phyloP scores from a whole-genome alignment of 2,888 invertebrate species.

The Ligdia adustata region DNA sequence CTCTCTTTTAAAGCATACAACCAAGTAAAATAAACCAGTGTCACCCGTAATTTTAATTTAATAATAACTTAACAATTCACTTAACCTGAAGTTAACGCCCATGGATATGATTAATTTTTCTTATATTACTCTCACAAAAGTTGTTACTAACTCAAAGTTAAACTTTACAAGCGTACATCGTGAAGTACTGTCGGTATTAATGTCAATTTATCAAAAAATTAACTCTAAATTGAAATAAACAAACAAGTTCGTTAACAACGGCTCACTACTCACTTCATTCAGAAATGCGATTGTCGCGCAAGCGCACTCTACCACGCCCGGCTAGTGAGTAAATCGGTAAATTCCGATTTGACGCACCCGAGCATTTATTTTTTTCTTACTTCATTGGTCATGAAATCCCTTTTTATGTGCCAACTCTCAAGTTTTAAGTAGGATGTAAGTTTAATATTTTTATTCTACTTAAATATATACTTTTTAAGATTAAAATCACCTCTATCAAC shows the following conservation, averaged over 20 bases:
- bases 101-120: slow-evolving; percentile 63
- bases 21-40: slow-evolving; percentile 6
- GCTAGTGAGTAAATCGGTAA: slow-evolving; percentile 51
- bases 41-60: slow-evolving; percentile 65
- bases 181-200: slow-evolving; percentile 27
- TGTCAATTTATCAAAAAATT: slow-evolving; percentile 49
- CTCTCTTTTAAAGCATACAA: neutral
- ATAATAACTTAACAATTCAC: slow-evolving; percentile 67
- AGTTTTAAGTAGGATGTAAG: too few relatives aligned
- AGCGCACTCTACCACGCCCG: slow-evolving; percentile 81
- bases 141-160: slow-evolving; percentile 46
- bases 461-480: too few relatives aligned
- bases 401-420: too few relatives aligned
- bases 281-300: slow-evolving; percentile 64
- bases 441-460: too few relatives aligned
- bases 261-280: slow-evolving; percentile 69
- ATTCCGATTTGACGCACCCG: slow-evolving; percentile 30
- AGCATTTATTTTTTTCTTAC: too few relatives aligned
- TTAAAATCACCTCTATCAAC: too few relatives aligned
- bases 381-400: too few relatives aligned
- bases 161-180: slow-evolving; percentile 34
- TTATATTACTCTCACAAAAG: slow-evolving; percentile 44
- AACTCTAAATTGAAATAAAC: slow-evolving; percentile 50
- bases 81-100: slow-evolving; percentile 81
- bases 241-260: slow-evolving; percentile 65